Evolutionary conservation across 2,888 invertebrate species (phyloP).

Genomic region (Rotaria macrura): DNA sequence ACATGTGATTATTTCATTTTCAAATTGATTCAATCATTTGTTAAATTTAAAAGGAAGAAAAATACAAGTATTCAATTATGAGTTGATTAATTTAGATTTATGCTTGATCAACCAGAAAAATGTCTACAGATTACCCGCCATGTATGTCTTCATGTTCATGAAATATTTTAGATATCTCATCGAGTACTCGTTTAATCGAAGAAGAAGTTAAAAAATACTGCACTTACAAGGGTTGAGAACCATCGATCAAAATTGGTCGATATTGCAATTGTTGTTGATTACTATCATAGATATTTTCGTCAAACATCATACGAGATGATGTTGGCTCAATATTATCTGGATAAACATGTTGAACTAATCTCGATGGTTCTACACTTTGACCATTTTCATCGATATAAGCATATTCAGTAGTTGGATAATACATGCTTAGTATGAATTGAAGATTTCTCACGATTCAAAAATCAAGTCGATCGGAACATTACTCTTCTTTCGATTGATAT

Average conservation of each 20-base stretch:
- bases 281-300: not conserved
- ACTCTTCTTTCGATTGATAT: not conserved
- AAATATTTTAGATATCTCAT: no score
- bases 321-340: not conserved
- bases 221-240: not conserved
- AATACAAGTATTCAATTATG: not conserved
- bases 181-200: no score
- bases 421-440: not conserved
- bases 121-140: no score
- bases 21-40: not conserved
- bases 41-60: not conserved
- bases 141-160: no score
- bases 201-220: fast-evolving
- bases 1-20: not conserved
- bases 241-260: not conserved
- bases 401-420: not conserved
- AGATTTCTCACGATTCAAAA: not conserved
- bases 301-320: not conserved
- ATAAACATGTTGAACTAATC: not conserved
- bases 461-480: not conserved
- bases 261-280: not conserved
- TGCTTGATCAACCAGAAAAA: not conserved
- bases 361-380: not conserved
- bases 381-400: not conserved
- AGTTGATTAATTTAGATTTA: not conserved